Conservation (phyloP, 2,113 vertebrate genomes). For the Prochilodus magdalenae region DNA sequence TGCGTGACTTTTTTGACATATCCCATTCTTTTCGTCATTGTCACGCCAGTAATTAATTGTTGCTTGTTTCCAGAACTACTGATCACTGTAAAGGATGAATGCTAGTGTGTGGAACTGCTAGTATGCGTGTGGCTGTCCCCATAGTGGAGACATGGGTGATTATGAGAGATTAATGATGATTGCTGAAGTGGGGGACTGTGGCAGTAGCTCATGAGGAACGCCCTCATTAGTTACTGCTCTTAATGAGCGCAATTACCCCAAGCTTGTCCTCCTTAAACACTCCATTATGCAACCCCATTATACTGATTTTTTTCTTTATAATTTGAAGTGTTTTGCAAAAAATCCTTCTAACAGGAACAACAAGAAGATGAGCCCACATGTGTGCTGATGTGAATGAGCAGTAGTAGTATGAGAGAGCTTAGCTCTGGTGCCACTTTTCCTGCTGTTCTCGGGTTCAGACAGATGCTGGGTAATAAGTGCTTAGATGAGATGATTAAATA, state of each 20-base stretch:
- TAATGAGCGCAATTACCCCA: slow-evolving; percentile 72
- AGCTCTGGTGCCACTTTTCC: neutral
- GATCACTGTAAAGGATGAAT: neutral
- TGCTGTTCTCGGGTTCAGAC: slow-evolving; percentile 63
- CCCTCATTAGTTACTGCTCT: slow-evolving; percentile 68
- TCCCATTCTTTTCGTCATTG: slow-evolving; percentile 21
- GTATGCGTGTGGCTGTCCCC: slow-evolving; percentile 44
- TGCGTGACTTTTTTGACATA: neutral
- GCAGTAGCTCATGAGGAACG: slow-evolving; percentile 58
- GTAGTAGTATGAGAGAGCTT: neutral
- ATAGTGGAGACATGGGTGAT: slow-evolving; percentile 57
- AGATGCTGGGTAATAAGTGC: slow-evolving; percentile 74
- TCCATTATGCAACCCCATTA: slow-evolving; percentile 55
- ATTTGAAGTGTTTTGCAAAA: neutral
- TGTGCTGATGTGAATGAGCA: slow-evolving; percentile 22
- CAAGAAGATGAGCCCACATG: neutral
- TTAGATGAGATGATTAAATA: slow-evolving; percentile 73
- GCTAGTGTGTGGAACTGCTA: slow-evolving; percentile 39
- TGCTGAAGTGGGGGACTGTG: slow-evolving; percentile 65
- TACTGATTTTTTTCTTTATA: slow-evolving; percentile 40
- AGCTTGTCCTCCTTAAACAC: slow-evolving; percentile 71
- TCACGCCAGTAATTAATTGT: slow-evolving; percentile 5
- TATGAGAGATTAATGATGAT: slow-evolving; percentile 70
- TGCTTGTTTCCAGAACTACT: neutral
- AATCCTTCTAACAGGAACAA: neutral